These are phyloP conservation scores for Heterodera filipjevi DNA, from an alignment of 2,888 invertebrate species.

Conservation along the genomic window DNA sequence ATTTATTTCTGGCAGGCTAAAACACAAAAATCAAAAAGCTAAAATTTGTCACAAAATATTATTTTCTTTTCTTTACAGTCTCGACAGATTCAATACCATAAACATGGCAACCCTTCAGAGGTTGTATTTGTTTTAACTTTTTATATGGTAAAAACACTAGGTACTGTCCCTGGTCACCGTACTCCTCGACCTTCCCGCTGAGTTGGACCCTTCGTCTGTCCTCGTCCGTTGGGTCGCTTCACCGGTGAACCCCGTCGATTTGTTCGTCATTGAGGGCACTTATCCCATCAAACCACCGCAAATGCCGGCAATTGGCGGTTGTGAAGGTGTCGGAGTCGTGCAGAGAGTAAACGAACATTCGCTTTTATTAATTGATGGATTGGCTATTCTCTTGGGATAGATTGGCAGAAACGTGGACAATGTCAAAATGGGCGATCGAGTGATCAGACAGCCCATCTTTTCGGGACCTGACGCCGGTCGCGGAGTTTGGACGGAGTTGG, in stretches of 20 bases:
- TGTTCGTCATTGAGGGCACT: constrained; percentile 50
- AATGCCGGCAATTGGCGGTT: constrained; percentile 82
- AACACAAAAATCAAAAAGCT: too few relatives aligned
- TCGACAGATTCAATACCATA: not conserved
- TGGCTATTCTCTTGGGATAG: constrained; percentile 33
- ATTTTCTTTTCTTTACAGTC: not conserved
- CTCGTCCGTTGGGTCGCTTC: constrained; percentile 60
- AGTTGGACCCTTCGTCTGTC: constrained; percentile 46
- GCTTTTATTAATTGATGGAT: not conserved
- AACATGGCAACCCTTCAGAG: not conserved
- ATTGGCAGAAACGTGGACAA: constrained; percentile 38
- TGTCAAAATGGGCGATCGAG: constrained; percentile 47
- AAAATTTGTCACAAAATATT: not conserved
- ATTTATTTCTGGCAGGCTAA: too few relatives aligned
- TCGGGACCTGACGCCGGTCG: not conserved
- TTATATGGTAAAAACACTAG: not conserved
- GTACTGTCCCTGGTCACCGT: constrained; percentile 4
- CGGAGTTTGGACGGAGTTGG: constrained; percentile 25
- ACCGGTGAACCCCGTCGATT: constrained; percentile 60
- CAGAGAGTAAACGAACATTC: constrained; percentile 71
- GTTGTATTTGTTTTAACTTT: not conserved
- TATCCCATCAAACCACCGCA: constrained; percentile 66
- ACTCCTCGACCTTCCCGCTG: not conserved
- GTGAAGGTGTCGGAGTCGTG: constrained; percentile 89
- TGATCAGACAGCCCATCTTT: constrained; percentile 34